These are phyloP conservation scores for Halichoeres trimaculatus DNA, from an alignment of 2,113 vertebrate species.

Conservation along the genomic window DNA sequence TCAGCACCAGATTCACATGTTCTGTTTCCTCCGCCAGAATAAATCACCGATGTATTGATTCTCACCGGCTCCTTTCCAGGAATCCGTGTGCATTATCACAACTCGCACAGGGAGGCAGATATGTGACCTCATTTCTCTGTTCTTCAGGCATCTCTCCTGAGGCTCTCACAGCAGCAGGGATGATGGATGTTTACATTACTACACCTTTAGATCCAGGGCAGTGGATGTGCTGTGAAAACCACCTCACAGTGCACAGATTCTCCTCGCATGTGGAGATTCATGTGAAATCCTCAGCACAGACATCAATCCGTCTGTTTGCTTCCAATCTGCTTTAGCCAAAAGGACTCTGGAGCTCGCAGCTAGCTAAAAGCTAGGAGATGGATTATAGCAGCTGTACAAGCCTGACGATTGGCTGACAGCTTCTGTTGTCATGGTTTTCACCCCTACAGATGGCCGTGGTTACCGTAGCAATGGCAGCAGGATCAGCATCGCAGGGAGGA, in stretches of 20 bases:
- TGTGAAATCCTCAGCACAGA: conserved; percentile 1
- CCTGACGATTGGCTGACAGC: conserved; percentile 65
- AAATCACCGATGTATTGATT: conserved; percentile 53
- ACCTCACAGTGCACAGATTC: background rate
- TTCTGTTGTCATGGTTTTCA: conserved; percentile 69
- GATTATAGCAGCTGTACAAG: conserved; percentile 70
- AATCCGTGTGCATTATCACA: conserved; percentile 45
- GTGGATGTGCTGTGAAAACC: conserved; percentile 9
- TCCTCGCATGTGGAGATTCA: conserved; percentile 4
- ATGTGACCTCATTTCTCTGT: conserved; percentile 68
- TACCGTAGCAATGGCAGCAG: conserved; percentile 72
- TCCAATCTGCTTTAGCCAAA: conserved; percentile 46
- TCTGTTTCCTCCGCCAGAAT: conserved; percentile 34
- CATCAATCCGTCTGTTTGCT: conserved; percentile 41
- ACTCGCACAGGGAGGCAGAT: conserved; percentile 53
- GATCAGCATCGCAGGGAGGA: conserved; percentile 59
- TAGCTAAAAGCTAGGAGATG: conserved; percentile 27
- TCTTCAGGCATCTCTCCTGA: conserved; percentile 52
- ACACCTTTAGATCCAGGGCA: conserved; percentile 42
- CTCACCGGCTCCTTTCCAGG: conserved; percentile 47
- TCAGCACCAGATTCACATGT: conserved; percentile 24
- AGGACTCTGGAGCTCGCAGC: conserved; percentile 41
- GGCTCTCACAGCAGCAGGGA: conserved; percentile 39
- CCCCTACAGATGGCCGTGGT: conserved; percentile 80
- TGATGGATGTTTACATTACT: conserved; percentile 55